Evolutionary conservation across 2,797 vertebrate genomes (phyloP), one percentile per base, ranked within the genome.

Genomic region (Trachurus trachurus): DNA sequence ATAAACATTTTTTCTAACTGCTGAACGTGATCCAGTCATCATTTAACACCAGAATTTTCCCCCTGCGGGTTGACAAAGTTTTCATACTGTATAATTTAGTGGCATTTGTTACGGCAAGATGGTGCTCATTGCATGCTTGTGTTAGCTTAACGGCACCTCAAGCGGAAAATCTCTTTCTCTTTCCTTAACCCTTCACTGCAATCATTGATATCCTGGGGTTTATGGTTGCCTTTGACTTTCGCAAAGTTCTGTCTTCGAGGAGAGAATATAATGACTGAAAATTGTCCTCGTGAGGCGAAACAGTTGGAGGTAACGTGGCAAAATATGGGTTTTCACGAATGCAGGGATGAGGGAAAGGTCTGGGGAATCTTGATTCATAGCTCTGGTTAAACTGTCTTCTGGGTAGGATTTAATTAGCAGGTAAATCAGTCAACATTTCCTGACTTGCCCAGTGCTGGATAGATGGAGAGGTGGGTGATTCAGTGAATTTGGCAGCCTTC

Each of bases 341-440:
- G 64, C 62, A 72, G 65, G 57, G 68, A 86, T 81, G 68, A 81
- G 53, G 74, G 45, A 82, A 75, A 74, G 19, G 70, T 80, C 66
- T 76, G 63, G 52, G 44, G 60, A 78, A 58, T 66, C 56, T 81
- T 85, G 72, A 89, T 89, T 87, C 81, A 87, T 66, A 71, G 78
- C 76, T 84, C 90, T 72, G 80, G 81, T 88, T 89, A 57, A 82
- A 82, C 64, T 71, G 78, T 88, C 73, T 72, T 88, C 71, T 83
- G 75, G 61, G 78, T 75, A 64, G 31, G 76, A 74, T 65, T 81
- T 93, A 93, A 95, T 94, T 90, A 92, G 68, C 91, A 84, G 89
- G 88, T 84, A 81, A 78, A 80, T 77, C 78, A 85, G 80, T 91
- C 88, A 88, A 86, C 86, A 78, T 89, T 92, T 92, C 89, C 92